These are phyloP conservation scores for Eleutherodactylus coqui DNA, from an alignment of 2,797 vertebrate genomes.

Conservation along the genomic window DNA sequence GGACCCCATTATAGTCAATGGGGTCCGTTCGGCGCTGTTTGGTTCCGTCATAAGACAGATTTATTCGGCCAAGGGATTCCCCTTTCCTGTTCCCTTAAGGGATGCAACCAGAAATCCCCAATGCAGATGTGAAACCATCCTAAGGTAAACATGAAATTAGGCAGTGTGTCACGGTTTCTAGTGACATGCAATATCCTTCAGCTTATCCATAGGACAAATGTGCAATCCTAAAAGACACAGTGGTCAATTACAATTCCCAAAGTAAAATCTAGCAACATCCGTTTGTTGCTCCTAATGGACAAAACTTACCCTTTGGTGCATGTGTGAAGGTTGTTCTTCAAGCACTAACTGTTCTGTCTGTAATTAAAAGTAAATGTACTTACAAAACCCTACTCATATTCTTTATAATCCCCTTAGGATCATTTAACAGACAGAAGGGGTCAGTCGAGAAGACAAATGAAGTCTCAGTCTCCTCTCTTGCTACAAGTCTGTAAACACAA, in stretches of 20 bases:
- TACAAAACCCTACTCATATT: constrained; percentile 75
- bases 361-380: constrained; percentile 82
- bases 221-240: constrained; percentile 43
- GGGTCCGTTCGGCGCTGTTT: too few relatives aligned
- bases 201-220: constrained; percentile 5
- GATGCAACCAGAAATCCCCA: too few relatives aligned
- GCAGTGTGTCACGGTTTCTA: background rate
- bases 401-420: constrained; percentile 77
- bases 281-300: constrained; percentile 64
- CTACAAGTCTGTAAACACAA: constrained; percentile 84
- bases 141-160: background rate
- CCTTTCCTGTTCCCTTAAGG: too few relatives aligned
- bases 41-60: too few relatives aligned
- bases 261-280: background rate
- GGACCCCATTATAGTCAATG: too few relatives aligned
- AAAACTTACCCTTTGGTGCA: constrained; percentile 66
- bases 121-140: too few relatives aligned
- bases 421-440: constrained; percentile 79
- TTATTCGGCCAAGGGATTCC: too few relatives aligned
- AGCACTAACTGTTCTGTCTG: constrained; percentile 70
- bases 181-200: background rate
- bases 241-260: constrained; percentile 32
- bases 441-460: constrained; percentile 78
- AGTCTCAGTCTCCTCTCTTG: constrained; percentile 70
- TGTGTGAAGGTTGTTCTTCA: constrained; percentile 67